phyloP scores from a whole-genome alignment of 1,140 invertebrate genomes.

The Calliopsis andreniformis region DNA sequence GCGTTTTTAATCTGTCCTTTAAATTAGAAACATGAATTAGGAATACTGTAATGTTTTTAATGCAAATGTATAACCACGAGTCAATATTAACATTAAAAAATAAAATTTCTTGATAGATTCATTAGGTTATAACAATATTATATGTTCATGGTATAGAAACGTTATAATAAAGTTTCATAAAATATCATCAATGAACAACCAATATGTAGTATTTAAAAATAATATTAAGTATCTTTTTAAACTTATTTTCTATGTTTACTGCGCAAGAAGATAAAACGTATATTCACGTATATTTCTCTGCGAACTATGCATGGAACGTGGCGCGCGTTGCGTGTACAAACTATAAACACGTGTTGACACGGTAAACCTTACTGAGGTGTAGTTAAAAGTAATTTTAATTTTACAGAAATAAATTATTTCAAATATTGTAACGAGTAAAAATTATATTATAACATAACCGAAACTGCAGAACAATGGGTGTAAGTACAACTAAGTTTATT shows the following conservation, averaged over 20 bases:
- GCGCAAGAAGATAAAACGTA: not conserved
- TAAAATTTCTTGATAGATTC: not conserved
- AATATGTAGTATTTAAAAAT: not conserved
- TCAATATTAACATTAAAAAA: not conserved
- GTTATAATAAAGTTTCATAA: not conserved
- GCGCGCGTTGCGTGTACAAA: too few relatives aligned
- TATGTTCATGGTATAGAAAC: not conserved
- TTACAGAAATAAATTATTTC: too few relatives aligned
- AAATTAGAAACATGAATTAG: not conserved
- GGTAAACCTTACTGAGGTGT: too few relatives aligned
- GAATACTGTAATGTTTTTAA: not conserved
- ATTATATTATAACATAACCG: not conserved
- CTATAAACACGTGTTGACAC: slow-evolving; percentile 11
- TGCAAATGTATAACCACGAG: not conserved
- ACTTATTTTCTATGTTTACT: not conserved
- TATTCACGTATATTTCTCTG: not conserved
- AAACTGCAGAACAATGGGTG: slow-evolving; percentile 22
- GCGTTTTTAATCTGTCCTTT: not conserved
- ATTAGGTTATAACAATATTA: not conserved
- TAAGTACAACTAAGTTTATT: slow-evolving; percentile 5
- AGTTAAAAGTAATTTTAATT: not conserved
- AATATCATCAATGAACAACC: not conserved
- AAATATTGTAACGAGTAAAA: not conserved
- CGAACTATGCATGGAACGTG: not conserved
- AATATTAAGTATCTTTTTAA: not conserved